Evolutionary conservation across 2,797 vertebrate species (phyloP), one percentile per base, ranked within the genome.

Genomic region (Channa striata): DNA sequence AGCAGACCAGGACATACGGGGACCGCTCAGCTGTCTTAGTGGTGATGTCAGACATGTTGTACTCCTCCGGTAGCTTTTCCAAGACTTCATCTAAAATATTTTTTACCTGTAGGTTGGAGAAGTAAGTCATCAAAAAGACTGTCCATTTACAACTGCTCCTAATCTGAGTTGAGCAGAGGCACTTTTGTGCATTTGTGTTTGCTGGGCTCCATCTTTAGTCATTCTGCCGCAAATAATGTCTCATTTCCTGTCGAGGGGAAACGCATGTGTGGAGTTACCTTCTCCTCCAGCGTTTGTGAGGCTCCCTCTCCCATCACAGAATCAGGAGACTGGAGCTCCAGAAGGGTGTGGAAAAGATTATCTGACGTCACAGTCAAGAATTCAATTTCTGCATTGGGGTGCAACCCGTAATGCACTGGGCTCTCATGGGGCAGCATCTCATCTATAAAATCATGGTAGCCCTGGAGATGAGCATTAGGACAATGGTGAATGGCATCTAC

Each of bases 311-410:
- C 92, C 89, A 87, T 92, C 76, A 92, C 85, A 12, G 93, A 90
- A 39, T 86, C 89, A 57, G 91, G 92, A 90, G 93, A 94, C 93
- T 94, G 95, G 82, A 96, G 91, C 92, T 95, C 94, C 87, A 95
- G 92, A 79, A 96, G 91, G 36, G 92, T 94, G 88, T 88, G 93
- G 86, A 96, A 94, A 66, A 93, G 88, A 74, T 89, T 93, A 86
- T 94, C 93, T 30, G 93, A 94, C 19, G 94, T 95, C 85, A 92
- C 92, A 5, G 93, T 93, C 70, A 95, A 78, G 88, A 95, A 95
- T 88, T 94, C 94, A 49, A 89, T 95, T 84, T 96, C 95, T 36
- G 90, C 91, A 0, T 95, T 95, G 73, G 93, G 94, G 84, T 94
- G 93, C 16, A 92, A 74, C 72, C 94, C 94, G 69, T 94, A 95